Base-by-base conservation (phyloP, 2,888 invertebrate species). In the Synergus umbraculus region DNA sequence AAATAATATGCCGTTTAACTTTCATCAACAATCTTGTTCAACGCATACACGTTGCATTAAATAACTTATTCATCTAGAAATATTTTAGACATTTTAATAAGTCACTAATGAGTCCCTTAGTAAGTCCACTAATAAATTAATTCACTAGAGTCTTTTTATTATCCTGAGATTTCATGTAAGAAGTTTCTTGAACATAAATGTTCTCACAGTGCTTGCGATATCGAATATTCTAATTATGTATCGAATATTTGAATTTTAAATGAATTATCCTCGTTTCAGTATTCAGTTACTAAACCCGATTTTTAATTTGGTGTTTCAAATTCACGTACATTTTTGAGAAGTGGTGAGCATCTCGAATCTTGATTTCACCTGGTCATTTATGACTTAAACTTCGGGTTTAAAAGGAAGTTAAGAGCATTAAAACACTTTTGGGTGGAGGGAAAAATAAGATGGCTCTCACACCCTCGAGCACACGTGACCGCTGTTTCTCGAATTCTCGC, bases 81-180 rank as follows among this genome's bases (percentile, higher is more conserved):
- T 3, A 66, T 18, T 66, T 44, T 44, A 18, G 18, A 66, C 44
- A 43, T 79, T 81, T 83, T 76, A 81, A 76, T 82, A 37, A 37
- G 65, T 65, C 77, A 76, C 76, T 66, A 80, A 77, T 82, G 76
- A 81, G 8, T 9, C 10, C 37, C 4, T 18, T 8, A 66, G 4
- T 37, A 43, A 41, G 64, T 15, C 13, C 5, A n/a, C n/a, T 18
- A n/a, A 18, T 66, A 18, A 58, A 58, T 58, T 5, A 58, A 58
- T 58, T 5, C 15, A 66, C 43, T 18, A 5, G 41, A 44, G 4
- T 43, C 10, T 15, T 43, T 66, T 66, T 43, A 15, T 65, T 15
- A 66, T 43, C 37, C 43, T 10, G 4, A 29, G 9, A 60, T n/a
- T 2, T 18, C 29, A 64, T 10, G 1, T 64, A 37, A 41, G 64